Conservation (phyloP, 1,140 invertebrate species). For the Zaprionus vittiger region DNA sequence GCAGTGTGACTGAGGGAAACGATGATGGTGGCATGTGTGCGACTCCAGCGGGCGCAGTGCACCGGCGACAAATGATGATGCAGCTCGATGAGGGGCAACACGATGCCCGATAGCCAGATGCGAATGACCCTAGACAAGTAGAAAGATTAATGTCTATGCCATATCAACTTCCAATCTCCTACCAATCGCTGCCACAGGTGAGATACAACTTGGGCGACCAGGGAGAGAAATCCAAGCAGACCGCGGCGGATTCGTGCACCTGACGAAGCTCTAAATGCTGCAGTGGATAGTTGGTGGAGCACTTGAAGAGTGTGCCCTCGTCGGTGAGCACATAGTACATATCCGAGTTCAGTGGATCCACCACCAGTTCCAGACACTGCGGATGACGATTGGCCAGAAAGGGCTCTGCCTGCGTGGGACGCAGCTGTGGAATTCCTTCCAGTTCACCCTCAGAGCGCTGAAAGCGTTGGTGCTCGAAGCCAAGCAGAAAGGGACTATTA, state of each 20-base stretch:
- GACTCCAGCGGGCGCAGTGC: conserved; percentile 90
- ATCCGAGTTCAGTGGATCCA: conserved; percentile 87
- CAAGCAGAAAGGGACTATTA: conserved; percentile 76
- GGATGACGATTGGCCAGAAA: conserved; percentile 83
- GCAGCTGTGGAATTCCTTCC: conserved; percentile 85
- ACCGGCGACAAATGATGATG: conserved; percentile 86
- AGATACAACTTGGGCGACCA: conserved; percentile 90
- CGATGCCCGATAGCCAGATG: conserved; percentile 90
- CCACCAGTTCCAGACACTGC: conserved; percentile 87
- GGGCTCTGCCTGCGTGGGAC: conserved; percentile 8
- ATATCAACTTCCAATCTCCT: conserved; percentile 53
- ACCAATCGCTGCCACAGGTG: conserved; percentile 93
- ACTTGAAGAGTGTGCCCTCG: conserved; percentile 92
- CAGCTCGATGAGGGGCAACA: conserved; percentile 88
- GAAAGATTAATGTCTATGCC: background rate
- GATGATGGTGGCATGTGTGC: conserved; percentile 92
- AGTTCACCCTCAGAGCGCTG: conserved; percentile 87
- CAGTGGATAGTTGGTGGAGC: conserved; percentile 87
- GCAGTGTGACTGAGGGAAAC: conserved; percentile 90
- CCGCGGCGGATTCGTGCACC: conserved; percentile 92
- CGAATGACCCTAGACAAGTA: conserved; percentile 85
- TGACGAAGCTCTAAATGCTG: conserved; percentile 89
- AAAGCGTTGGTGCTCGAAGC: conserved; percentile 87
- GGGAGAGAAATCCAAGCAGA: conserved; percentile 90
- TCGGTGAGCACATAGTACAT: conserved; percentile 92